Conservation (phyloP, 1,140 invertebrate species). For the Cardiocondyla obscurior region DNA sequence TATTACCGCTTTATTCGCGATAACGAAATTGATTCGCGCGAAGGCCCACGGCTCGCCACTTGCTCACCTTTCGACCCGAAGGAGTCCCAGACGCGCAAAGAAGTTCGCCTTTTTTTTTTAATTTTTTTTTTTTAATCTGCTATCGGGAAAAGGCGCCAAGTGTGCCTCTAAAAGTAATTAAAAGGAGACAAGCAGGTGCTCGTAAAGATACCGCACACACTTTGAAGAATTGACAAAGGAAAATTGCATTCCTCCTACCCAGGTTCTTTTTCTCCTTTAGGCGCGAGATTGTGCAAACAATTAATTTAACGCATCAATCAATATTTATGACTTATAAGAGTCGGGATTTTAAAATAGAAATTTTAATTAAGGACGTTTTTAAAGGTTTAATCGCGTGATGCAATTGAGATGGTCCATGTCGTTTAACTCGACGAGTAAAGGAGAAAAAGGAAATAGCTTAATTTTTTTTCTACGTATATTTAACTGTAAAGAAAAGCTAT, state of each 20-base stretch:
- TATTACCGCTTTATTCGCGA: neutral
- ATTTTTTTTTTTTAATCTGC: no score
- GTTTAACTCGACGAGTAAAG: neutral
- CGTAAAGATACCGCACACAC: neutral
- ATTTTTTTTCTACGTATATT: neutral
- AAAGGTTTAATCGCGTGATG: no score
- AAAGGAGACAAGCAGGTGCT: neutral
- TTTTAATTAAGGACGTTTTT: neutral
- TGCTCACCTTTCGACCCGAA: neutral
- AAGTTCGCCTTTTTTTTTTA: no score
- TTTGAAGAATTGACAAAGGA: neutral
- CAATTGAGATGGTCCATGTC: no score
- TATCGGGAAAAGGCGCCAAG: neutral
- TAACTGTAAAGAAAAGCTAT: neutral
- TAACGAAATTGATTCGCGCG: neutral
- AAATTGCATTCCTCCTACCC: neutral
- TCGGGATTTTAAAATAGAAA: neutral
- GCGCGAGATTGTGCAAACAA: neutral
- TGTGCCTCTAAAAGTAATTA: neutral
- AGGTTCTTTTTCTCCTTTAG: neutral
- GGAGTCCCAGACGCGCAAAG: no score
- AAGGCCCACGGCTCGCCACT: neutral
- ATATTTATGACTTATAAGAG: neutral
- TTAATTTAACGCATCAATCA: neutral
- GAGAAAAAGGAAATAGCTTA: neutral